Conservation (phyloP, 2,888 invertebrate species). For the Agrenia bidenticulata region DNA sequence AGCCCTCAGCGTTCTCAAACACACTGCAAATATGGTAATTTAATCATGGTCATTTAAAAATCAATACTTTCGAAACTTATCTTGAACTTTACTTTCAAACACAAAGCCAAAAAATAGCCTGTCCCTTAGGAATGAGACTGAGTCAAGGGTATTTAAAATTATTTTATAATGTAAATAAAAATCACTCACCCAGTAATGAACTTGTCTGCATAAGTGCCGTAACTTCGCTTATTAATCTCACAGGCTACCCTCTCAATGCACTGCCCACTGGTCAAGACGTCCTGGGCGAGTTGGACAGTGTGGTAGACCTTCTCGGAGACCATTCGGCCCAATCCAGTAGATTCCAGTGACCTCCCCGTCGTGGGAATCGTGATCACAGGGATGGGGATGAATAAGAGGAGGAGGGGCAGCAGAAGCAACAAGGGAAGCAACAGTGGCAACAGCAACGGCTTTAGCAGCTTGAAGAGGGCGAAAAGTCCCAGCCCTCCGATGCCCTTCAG, state of each 20-base stretch:
- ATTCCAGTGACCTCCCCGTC: constrained; percentile 32
- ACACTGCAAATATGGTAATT: constrained; percentile 30
- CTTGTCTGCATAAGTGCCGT: constrained; percentile 45
- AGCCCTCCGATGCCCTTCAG: constrained; percentile 33
- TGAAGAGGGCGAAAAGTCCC: constrained; percentile 46
- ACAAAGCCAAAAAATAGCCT: too few species aligned
- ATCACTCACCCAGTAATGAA: constrained; percentile 43
- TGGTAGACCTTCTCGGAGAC: constrained; percentile 44
- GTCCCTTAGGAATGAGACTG: too few species aligned
- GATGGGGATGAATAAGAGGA: constrained; percentile 50
- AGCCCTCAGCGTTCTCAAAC: constrained; percentile 46
- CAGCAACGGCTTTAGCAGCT: constrained; percentile 47
- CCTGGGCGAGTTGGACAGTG: constrained; percentile 47
- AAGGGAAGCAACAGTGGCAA: constrained; percentile 47
- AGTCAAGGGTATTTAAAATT: not conserved
- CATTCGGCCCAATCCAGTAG: constrained; percentile 28
- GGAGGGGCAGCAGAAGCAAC: constrained; percentile 41
- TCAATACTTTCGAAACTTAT: too few species aligned
- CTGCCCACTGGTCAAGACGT: constrained; percentile 47
- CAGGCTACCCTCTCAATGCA: constrained; percentile 51
- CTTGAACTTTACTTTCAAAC: too few species aligned
- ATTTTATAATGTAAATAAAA: too few species aligned
- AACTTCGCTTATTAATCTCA: constrained; percentile 43
- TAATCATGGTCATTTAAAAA: too few species aligned
- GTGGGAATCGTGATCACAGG: constrained; percentile 48